Conservation (phyloP, 1,140 invertebrate genomes). For the Zaprionus lachaisei region DNA sequence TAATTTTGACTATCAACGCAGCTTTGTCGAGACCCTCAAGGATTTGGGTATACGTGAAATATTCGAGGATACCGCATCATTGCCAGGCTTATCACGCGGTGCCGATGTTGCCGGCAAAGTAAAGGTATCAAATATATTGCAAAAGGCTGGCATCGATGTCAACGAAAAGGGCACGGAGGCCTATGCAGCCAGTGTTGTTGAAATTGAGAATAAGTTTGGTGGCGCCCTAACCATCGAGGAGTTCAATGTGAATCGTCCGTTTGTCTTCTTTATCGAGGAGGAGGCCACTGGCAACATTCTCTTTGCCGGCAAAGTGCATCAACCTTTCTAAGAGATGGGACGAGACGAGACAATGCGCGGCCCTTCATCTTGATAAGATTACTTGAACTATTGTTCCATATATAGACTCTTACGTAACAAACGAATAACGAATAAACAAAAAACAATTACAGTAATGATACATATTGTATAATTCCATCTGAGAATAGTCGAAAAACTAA, state of each 20-base stretch:
- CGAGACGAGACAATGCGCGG: background rate
- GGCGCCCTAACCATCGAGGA: constrained; percentile 84
- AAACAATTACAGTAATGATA: background rate
- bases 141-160: constrained; percentile 93
- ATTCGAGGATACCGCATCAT: constrained; percentile 88
- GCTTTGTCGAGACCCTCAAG: constrained; percentile 87
- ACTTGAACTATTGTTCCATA: constrained; percentile 2
- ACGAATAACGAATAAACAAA: background rate
- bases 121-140: constrained; percentile 90
- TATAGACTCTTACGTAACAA: constrained; percentile 1
- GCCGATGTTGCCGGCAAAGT: constrained; percentile 85
- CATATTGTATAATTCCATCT: background rate
- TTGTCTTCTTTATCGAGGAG: constrained; percentile 93
- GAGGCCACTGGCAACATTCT: constrained; percentile 89
- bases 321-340: constrained; percentile 18
- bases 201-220: constrained; percentile 90
- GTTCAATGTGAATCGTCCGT: constrained; percentile 90
- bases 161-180: constrained; percentile 93
- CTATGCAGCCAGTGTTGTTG: constrained; percentile 90
- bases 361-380: constrained; percentile 52
- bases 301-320: constrained; percentile 89
- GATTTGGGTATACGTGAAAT: constrained; percentile 89
- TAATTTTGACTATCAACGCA: constrained; percentile 88
- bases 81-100: constrained; percentile 87
- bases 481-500: background rate